Percentiles rank a stretch among this genome's conserved stretches.
These are phyloP conservation scores for Schizaphis graminum DNA, from an alignment of 2,888 invertebrate species.

Conservation along the genomic window DNA sequence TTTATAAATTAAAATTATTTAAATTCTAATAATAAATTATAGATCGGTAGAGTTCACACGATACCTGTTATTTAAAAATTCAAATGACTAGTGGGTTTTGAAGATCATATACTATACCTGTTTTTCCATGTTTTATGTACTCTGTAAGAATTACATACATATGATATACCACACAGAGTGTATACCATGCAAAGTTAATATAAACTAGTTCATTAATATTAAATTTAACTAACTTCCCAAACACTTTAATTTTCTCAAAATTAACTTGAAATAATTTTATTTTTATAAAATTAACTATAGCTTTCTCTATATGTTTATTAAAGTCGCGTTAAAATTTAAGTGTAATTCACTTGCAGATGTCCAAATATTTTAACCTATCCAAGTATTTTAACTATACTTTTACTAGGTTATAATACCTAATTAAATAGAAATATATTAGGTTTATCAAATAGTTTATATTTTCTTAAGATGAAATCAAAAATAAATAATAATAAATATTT, in stretches of 20 bases:
- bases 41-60: not conserved
- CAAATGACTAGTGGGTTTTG: not conserved
- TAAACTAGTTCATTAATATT: not conserved
- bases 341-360: not conserved
- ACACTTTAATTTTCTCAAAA: not conserved
- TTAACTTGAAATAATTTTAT: not conserved
- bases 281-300: not conserved
- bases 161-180: no score
- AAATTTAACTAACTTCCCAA: not conserved
- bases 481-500: not conserved
- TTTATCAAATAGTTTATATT: not conserved
- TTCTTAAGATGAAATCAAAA: not conserved
- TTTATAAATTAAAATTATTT: not conserved
- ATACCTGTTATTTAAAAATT: not conserved
- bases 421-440: not conserved
- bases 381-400: not conserved
- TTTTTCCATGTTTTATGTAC: no score
- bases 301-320: not conserved
- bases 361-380: no score
- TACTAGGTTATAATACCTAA: not conserved
- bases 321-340: not conserved
- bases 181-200: not conserved
- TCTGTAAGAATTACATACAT: no score
- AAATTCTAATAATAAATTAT: not conserved
- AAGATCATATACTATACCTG: not conserved